Evolutionary conservation across 1,140 invertebrate genomes (phyloP).

Genomic region (Megalonaias nervosa): DNA sequence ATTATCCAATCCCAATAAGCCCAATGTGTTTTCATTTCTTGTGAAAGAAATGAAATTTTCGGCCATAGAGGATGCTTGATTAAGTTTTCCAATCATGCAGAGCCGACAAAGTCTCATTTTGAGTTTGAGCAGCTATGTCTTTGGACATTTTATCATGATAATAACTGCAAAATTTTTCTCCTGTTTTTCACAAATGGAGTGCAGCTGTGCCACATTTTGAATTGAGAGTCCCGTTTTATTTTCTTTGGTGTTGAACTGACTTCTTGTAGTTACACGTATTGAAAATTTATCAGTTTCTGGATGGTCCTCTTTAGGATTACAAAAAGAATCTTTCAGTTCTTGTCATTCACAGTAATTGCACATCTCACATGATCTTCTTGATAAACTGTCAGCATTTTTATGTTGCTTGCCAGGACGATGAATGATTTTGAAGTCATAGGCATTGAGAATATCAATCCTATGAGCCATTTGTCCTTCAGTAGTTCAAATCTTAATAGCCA

Average conservation of each 20-base stretch:
- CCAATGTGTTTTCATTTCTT: slow-evolving; percentile 23
- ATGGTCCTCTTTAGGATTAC: too few species aligned
- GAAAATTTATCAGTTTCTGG: neutral
- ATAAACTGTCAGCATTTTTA: too few species aligned
- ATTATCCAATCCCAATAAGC: neutral
- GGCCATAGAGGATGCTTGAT: too few species aligned
- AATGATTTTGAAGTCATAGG: slow-evolving; percentile 1
- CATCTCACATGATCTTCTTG: too few species aligned
- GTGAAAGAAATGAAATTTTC: neutral
- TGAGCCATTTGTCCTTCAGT: neutral
- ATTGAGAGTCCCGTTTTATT: neutral
- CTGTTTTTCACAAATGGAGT: neutral
- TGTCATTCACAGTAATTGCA: too few species aligned
- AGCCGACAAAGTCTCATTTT: too few species aligned
- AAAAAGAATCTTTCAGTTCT: too few species aligned
- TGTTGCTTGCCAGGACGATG: too few species aligned
- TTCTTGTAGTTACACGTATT: neutral
- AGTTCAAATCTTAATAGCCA: neutral
- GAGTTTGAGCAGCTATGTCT: too few species aligned
- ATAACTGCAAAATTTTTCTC: neutral
- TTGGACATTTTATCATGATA: too few species aligned
- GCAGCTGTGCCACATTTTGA: neutral
- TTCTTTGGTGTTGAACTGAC: neutral
- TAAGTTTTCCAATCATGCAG: too few species aligned
- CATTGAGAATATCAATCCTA: neutral